Conservation (phyloP, 1,140 invertebrate species). For the Neodiprion fabricii region DNA sequence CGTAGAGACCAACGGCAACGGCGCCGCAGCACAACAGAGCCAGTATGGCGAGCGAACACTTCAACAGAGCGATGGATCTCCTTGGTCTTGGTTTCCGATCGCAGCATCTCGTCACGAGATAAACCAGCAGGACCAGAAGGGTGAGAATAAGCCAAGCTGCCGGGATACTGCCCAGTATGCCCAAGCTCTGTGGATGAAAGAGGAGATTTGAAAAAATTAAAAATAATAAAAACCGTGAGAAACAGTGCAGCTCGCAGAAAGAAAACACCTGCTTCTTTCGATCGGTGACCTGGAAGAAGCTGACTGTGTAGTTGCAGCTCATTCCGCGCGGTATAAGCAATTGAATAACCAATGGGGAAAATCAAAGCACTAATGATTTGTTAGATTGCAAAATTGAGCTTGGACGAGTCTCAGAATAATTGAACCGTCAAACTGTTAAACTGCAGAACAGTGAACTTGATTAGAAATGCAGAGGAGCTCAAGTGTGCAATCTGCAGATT, state of each 20-base stretch:
- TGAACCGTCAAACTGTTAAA: no score
- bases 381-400: no score
- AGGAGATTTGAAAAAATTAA: slow-evolving; percentile 18
- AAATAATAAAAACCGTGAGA: slow-evolving; percentile 20
- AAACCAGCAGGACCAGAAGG: slow-evolving; percentile 85
- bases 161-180: slow-evolving; percentile 88
- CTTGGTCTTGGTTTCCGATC: slow-evolving; percentile 86
- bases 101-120: slow-evolving; percentile 92
- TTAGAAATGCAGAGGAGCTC: no score
- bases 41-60: slow-evolving; percentile 82
- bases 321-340: no score
- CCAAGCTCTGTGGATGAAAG: slow-evolving; percentile 77
- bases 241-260: slow-evolving; percentile 14
- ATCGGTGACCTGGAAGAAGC: slow-evolving; percentile 17
- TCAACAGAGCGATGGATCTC: slow-evolving; percentile 83
- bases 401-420: no score
- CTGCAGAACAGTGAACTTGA: no score
- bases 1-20: slow-evolving; percentile 84
- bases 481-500: no score
- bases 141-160: slow-evolving; percentile 90
- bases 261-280: slow-evolving; percentile 6
- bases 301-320: slow-evolving; percentile 17
- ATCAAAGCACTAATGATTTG: no score
- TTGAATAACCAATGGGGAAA: no score
- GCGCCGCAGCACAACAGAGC: slow-evolving; percentile 84